Conservation (phyloP, 1,140 invertebrate genomes). For the Euura lappo region DNA sequence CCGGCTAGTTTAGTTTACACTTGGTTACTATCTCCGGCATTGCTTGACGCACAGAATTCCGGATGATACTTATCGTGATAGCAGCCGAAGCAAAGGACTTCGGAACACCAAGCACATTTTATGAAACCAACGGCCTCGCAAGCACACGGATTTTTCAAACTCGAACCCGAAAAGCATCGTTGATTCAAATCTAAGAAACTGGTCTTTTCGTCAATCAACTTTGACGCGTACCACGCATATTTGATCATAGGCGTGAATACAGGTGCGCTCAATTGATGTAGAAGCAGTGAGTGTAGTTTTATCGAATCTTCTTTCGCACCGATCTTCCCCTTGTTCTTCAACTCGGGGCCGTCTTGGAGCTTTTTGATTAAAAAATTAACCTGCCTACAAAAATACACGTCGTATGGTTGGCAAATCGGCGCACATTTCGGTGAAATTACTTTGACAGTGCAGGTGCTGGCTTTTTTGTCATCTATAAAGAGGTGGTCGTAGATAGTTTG, state of each 20-base stretch:
- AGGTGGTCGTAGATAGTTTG: neutral
- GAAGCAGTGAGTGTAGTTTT: neutral
- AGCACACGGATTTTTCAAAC: neutral
- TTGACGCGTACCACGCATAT: slow-evolving; percentile 4
- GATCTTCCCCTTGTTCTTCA: neutral
- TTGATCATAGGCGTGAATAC: slow-evolving; percentile 5
- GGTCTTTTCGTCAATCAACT: slow-evolving; percentile 1
- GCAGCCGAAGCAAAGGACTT: neutral
- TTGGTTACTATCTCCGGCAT: neutral
- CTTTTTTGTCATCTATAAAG: neutral
- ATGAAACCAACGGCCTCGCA: neutral
- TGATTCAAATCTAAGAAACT: neutral
- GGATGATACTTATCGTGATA: neutral
- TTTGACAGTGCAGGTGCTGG: neutral
- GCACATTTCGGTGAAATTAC: neutral
- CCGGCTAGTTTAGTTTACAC: too few relatives aligned
- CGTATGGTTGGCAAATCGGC: slow-evolving; percentile 6
- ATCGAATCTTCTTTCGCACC: neutral
- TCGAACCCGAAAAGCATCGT: neutral
- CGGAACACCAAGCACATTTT: neutral
- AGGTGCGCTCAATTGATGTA: slow-evolving; percentile 9
- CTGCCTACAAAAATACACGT: slow-evolving; percentile 9
- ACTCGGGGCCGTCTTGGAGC: neutral
- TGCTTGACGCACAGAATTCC: neutral
- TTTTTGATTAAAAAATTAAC: neutral